phyloP scores from a whole-genome alignment of 2,888 invertebrate genomes.

The Monochamus alternatus region DNA sequence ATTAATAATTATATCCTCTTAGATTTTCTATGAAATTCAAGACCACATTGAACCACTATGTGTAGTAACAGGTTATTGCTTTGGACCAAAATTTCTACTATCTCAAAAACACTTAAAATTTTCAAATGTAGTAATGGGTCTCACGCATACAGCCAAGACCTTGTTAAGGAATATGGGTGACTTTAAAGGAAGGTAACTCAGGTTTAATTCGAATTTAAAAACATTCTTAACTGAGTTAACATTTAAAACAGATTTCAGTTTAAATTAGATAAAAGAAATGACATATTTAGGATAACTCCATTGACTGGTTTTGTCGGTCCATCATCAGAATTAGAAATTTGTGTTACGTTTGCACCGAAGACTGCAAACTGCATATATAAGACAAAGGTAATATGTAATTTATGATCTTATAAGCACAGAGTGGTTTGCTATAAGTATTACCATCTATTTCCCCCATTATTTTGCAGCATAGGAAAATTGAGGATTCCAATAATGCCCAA shows the following conservation, averaged over 20 bases:
- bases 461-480: too few species aligned
- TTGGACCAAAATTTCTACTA: conserved; percentile 72
- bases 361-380: conserved; percentile 67
- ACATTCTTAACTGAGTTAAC: conserved; percentile 21
- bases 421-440: too few species aligned
- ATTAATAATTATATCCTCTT: conserved; percentile 38
- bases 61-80: conserved; percentile 72
- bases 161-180: conserved; percentile 74
- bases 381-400: conserved; percentile 61
- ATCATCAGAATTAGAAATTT: conserved; percentile 77
- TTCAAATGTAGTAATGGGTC: conserved; percentile 72
- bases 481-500: too few species aligned
- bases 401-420: too few species aligned
- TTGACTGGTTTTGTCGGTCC: conserved; percentile 78
- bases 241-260: conserved; percentile 71
- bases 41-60: conserved; percentile 73
- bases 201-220: conserved; percentile 4
- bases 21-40: conserved; percentile 72
- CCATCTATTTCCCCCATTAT: too few species aligned
- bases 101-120: conserved; percentile 72
- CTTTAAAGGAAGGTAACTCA: conserved; percentile 71
- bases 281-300: conserved; percentile 77
- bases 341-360: conserved; percentile 76
- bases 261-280: conserved; percentile 69
- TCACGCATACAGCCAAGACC: conserved; percentile 68